These are phyloP conservation scores for Urocolius indicus DNA, from an alignment of 2,113 vertebrate species.

Conservation along the genomic window DNA sequence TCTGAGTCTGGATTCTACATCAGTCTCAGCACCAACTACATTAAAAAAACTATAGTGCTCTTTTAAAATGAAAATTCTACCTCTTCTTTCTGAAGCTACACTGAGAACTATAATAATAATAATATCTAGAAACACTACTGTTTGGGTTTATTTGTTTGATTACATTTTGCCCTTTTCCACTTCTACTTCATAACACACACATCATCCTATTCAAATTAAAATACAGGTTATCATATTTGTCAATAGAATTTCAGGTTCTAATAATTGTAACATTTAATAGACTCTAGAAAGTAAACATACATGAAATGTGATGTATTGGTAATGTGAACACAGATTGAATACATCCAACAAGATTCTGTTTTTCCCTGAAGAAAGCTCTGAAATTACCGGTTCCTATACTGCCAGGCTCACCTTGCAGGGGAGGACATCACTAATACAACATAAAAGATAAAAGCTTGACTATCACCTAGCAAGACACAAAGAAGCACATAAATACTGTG, in stretches of 20 bases:
- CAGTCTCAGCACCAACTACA: background rate
- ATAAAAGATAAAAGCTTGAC: background rate
- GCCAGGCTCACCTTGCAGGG: background rate
- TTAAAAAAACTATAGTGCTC: background rate
- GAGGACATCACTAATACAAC: background rate
- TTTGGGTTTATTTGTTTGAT: background rate
- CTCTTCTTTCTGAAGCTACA: background rate
- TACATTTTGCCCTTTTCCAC: background rate
- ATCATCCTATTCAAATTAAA: background rate
- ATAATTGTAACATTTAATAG: background rate
- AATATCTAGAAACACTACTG: background rate
- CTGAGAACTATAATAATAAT: background rate
- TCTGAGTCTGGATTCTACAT: background rate
- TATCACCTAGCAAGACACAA: background rate
- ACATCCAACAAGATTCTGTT: background rate
- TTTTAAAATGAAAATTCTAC: background rate
- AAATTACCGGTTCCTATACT: background rate
- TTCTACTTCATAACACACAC: background rate
- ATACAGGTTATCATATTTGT: background rate
- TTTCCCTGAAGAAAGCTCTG: background rate
- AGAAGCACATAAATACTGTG: background rate
- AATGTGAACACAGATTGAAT: background rate
- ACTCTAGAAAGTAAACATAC: background rate
- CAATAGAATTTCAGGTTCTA: background rate
- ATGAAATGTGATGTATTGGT: background rate